These are phyloP conservation scores for Porites evermanni DNA, from an alignment of 92 coral and sea anemone genomes.

Conservation along the genomic window DNA sequence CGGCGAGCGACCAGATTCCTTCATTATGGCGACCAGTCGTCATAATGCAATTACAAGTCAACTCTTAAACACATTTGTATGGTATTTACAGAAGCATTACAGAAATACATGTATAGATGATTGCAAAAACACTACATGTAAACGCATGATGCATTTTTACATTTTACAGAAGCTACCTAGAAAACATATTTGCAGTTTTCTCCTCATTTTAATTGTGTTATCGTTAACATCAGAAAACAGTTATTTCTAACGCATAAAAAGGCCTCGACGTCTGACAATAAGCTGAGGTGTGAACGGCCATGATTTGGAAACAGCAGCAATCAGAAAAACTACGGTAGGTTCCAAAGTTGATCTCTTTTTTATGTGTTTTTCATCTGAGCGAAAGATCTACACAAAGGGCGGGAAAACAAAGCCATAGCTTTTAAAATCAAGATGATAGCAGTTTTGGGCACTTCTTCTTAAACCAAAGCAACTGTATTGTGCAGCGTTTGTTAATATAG, in stretches of 20 bases:
- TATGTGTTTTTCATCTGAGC: constrained; percentile 15
- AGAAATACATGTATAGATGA: background rate
- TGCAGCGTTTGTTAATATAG: background rate
- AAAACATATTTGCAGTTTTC: background rate
- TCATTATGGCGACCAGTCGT: background rate
- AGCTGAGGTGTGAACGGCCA: constrained; percentile 7
- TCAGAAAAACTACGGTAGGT: background rate
- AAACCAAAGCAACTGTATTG: background rate
- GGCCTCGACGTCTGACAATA: background rate
- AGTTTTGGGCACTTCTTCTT: background rate
- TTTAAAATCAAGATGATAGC: background rate
- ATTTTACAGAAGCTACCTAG: background rate
- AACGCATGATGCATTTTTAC: background rate
- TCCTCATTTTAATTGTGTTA: background rate
- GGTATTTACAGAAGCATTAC: constrained; percentile 30
- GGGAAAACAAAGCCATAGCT: background rate
- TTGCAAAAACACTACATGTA: background rate
- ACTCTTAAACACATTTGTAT: constrained; percentile 6
- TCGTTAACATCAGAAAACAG: background rate
- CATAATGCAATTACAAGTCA: constrained; percentile 9
- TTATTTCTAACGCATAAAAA: background rate
- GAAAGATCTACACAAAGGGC: background rate
- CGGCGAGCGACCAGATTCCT: background rate
- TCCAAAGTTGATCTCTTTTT: background rate
- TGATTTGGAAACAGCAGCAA: constrained; percentile 9